Conservation (phyloP, 2,888 invertebrate species). For the Hetaerina titia region DNA sequence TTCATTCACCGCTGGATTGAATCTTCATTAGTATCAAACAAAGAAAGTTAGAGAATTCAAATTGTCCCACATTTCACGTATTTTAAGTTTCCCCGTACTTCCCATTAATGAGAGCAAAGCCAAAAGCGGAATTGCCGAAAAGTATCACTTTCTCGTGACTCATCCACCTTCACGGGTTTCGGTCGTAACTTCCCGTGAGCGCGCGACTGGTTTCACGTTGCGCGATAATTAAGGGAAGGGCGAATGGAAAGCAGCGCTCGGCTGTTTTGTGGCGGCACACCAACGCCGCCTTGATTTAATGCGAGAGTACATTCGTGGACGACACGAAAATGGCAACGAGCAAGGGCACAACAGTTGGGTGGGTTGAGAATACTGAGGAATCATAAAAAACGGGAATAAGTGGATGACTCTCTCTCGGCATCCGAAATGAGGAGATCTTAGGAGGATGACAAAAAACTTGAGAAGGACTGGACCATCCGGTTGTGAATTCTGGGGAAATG, state of each 20-base stretch:
- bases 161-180: neutral
- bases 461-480: slow-evolving; percentile 23
- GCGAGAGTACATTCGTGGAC: neutral
- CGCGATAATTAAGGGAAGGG: neutral
- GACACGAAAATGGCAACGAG: neutral
- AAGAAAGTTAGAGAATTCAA: neutral
- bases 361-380: neutral
- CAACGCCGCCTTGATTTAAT: neutral
- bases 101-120: neutral
- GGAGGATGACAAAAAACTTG: neutral
- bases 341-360: neutral
- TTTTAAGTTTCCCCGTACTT: neutral
- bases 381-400: neutral
- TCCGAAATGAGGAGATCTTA: neutral
- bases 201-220: neutral
- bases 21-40: neutral
- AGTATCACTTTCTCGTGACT: slow-evolving; percentile 15
- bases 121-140: neutral
- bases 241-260: neutral
- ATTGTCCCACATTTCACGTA: neutral
- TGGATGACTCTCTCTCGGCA: neutral
- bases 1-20: too few relatives aligned
- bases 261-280: neutral
- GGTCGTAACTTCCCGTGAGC: neutral
- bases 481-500: slow-evolving; percentile 19